Conservation (phyloP, 2,888 invertebrate genomes). For the Yponomeuta evonymella region DNA sequence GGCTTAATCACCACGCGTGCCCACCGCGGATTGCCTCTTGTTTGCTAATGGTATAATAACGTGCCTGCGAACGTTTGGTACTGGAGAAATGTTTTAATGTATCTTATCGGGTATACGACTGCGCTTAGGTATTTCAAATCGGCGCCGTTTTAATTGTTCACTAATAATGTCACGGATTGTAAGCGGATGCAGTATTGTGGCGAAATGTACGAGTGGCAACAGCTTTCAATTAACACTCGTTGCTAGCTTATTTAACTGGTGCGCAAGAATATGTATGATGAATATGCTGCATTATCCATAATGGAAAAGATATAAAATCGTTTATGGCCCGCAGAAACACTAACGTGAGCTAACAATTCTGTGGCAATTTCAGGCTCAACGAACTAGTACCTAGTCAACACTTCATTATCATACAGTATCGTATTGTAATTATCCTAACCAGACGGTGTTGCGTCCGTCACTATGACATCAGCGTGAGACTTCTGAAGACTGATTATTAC, state of each 20-base stretch:
- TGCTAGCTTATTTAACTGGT: background rate
- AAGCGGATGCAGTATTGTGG: background rate
- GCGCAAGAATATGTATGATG: background rate
- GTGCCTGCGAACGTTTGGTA: background rate
- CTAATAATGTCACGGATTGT: background rate
- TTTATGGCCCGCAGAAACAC: too few relatives aligned
- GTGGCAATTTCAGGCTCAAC: too few relatives aligned
- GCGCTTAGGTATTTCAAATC: background rate
- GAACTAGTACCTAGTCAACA: too few relatives aligned
- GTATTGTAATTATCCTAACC: background rate
- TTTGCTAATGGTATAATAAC: background rate
- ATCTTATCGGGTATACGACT: background rate
- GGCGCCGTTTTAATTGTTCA: background rate
- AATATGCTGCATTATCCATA: background rate
- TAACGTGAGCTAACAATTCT: too few relatives aligned
- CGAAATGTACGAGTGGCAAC: background rate
- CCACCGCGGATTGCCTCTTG: background rate
- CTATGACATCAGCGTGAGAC: background rate
- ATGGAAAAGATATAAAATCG: background rate
- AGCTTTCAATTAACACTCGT: background rate
- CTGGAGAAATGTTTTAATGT: background rate
- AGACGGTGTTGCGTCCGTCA: background rate
- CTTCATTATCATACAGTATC: too few relatives aligned
- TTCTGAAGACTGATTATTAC: background rate
- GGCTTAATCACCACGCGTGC: too few relatives aligned